Evolutionary conservation across 2,113 vertebrate genomes (phyloP), one percentile per base, ranked within the genome.

Genomic region (Todiramphus chloris): DNA sequence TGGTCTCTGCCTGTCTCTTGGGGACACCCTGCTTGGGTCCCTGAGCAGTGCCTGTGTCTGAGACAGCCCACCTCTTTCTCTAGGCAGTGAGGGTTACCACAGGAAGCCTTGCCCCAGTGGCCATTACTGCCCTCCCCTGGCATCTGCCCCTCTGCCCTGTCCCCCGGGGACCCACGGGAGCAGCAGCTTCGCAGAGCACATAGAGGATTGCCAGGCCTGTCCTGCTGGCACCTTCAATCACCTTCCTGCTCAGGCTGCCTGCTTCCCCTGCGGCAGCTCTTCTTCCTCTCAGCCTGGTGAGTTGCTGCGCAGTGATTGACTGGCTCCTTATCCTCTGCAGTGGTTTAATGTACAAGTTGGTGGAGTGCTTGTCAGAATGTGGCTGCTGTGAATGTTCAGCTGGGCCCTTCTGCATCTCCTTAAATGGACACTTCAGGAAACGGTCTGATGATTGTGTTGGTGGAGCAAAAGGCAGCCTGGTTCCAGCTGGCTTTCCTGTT

Each of bases 201-300:
- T 67, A 2, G 93, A 62, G 19, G 98, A 98, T 20, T 99, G 99
- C 93, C 97, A 97, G 69, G 94, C 97, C n/a, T 99, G 99, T 94
- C 99, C 99, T 11, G 86, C 92, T 25, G 98, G 97, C 64, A 99
- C 99, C 93, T 99, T 99, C 96, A 99, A 98, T 50, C 98, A 99
- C 83, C 93, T 98, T 55, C 94, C 97, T 28, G 99, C 97, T 41
- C 99, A 99, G 96, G 95, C 96, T 39, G 98, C 98, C 50, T 99
- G 99, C 73, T 99, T 99, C 58, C 98, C 98, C 64, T 99, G 99
- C 7, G 98, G 99, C 67, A 99, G 98, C 93, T 99, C 98, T 4
- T 99, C 99, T 41, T 98, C 96, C 46, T 99, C 99, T 28, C 69
- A 78, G 68, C 82, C 96, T 27, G 99, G 99, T 99, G 77, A 97